These are phyloP conservation scores for Ranitomeya imitator DNA, from an alignment of 2,113 vertebrate species.

Conservation along the genomic window DNA sequence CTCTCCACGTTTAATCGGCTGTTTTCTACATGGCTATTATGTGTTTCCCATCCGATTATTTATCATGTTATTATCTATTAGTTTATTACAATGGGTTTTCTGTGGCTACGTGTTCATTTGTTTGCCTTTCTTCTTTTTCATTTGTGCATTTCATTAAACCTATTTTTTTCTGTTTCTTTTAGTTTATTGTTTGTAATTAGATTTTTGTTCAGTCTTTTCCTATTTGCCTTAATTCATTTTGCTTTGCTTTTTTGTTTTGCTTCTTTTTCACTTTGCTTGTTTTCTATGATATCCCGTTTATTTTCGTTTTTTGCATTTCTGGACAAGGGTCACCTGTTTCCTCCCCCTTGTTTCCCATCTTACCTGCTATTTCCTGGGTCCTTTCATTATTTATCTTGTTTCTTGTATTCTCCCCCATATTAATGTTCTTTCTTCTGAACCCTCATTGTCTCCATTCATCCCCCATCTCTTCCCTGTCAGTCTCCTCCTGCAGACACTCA, in stretches of 20 bases:
- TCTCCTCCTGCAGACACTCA: constrained; percentile 32
- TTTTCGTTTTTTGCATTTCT: neutral
- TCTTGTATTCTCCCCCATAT: neutral
- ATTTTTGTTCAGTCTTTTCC: neutral
- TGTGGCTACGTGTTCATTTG: neutral
- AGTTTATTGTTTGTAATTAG: neutral
- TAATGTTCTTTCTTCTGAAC: neutral
- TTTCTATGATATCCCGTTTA: neutral
- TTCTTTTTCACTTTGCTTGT: neutral
- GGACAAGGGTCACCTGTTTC: neutral
- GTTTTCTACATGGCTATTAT: neutral
- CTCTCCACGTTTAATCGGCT: neutral
- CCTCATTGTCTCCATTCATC: constrained; percentile 9
- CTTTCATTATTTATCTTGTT: neutral
- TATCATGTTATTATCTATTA: neutral
- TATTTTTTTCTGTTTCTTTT: neutral
- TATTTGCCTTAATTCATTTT: neutral
- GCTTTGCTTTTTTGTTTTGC: neutral
- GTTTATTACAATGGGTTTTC: neutral
- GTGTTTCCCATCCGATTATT: neutral
- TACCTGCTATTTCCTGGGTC: neutral
- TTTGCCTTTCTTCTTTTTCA: neutral
- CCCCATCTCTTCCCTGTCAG: constrained; percentile 29
- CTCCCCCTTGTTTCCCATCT: neutral
- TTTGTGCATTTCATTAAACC: neutral